Evolutionary conservation across 2,888 invertebrate genomes (phyloP).

Genomic region (Lypha dubia): DNA sequence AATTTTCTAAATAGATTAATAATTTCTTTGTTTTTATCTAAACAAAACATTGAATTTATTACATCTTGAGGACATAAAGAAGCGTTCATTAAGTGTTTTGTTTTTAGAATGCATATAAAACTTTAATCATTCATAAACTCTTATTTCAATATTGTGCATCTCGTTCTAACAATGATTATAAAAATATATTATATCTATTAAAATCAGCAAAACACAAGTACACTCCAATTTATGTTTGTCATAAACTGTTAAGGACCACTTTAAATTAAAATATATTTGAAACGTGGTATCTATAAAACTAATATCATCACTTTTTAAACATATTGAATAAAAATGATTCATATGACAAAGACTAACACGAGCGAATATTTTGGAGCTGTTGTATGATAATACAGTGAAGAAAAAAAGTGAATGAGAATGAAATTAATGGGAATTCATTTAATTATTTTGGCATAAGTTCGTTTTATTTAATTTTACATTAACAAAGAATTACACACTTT

Average conservation of each 20-base stretch:
- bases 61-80: background rate
- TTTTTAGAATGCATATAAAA: background rate
- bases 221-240: background rate
- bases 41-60: background rate
- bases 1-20: constrained; percentile 2
- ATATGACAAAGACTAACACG: background rate
- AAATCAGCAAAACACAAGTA: background rate
- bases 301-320: background rate
- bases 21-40: background rate
- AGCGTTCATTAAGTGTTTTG: background rate
- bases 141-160: background rate
- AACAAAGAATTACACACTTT: too few species aligned
- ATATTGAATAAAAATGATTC: background rate
- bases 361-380: too few species aligned
- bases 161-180: background rate
- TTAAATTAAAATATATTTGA: background rate
- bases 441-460: too few species aligned
- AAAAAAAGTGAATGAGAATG: too few species aligned
- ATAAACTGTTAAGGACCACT: background rate
- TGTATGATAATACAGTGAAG: too few species aligned
- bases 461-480: too few species aligned
- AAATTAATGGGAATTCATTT: too few species aligned
- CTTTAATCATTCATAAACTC: background rate
- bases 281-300: background rate
- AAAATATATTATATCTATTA: background rate